Evolutionary conservation across 2,797 vertebrate genomes (phyloP), one percentile per base, ranked within the genome.

Genomic region (Leptoclinus maculatus): DNA sequence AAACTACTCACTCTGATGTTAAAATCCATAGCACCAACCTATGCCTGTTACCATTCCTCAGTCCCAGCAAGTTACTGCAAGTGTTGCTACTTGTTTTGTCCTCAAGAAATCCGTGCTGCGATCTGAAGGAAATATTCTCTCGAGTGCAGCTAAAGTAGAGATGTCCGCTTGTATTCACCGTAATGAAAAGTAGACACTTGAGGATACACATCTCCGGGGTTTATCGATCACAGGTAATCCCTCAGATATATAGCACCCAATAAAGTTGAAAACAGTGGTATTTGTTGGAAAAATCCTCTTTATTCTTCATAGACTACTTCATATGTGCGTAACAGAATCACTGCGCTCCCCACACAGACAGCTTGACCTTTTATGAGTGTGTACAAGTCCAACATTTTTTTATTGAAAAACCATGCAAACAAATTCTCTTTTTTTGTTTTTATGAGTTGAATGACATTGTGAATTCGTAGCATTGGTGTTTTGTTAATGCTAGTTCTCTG

Each of bases 161-260:
- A 76, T 23, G 41, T 57, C 66, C 27, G 32, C 34, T 69, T 70
- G 60, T 75, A 76, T 82, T 83, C 71, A 51, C 80, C 34, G 17
- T 58, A 78, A 87, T 75, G 79, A 82, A 85, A 86, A 43, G 45
- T 58, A 70, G 74, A 77, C 45, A 39, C 68, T 72, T 57, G 13
- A 64, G 77, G 79, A 89, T 76, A 76, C 83, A 65, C 66, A 68
- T 76, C 66, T 74, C 73, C 77, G 57, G 77, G 77, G 71, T 84
- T 84, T 89, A 93, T 92, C 27, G 86, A 92, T 93, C 51, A 70
- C 54, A 68, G 5, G 2, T 77, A 85, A 88, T 88, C 87, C 86
- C 66, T 74, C 17, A 57, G 57, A 71, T 68, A n/a, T 83, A 76
- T 72, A 29, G 63, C 43, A 53, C 25, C 81, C 83, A 90, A 89